Evolutionary conservation across 2,797 vertebrate species (phyloP).

Genomic region (Urosaurus nigricauda): DNA sequence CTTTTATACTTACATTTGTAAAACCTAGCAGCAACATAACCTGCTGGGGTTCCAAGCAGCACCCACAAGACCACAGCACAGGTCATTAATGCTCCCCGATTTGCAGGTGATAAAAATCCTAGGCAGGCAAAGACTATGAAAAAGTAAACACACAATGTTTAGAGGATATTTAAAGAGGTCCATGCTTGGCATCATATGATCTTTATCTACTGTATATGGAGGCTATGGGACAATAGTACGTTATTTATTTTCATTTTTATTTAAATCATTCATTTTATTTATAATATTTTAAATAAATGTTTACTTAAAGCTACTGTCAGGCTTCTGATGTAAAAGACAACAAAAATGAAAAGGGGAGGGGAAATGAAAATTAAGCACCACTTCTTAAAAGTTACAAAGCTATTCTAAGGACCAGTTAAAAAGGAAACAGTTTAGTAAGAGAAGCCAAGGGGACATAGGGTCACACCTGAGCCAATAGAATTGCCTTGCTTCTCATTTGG

Average conservation of each 20-base stretch:
- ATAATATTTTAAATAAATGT: neutral
- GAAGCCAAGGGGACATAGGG: neutral
- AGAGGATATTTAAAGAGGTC: neutral
- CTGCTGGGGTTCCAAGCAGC: constrained; percentile 93
- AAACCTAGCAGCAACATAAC: constrained; percentile 93
- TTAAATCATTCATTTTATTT: neutral
- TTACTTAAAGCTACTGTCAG: neutral
- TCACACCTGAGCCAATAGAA: neutral
- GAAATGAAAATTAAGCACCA: neutral
- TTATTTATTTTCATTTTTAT: neutral
- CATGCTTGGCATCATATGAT: neutral
- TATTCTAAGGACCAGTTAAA: neutral
- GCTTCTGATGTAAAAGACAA: neutral
- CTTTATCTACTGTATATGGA: neutral
- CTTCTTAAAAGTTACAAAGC: neutral
- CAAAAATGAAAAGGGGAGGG: neutral
- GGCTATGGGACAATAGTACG: neutral
- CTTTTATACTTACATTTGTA: constrained; percentile 90
- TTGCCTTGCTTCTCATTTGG: neutral
- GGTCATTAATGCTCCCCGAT: constrained; percentile 93
- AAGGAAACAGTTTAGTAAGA: neutral
- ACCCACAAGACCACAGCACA: constrained; percentile 95
- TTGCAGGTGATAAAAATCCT: constrained; percentile 97
- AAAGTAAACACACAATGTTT: constrained; percentile 64
- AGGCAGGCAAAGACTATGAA: constrained; percentile 93